phyloP scores from a whole-genome alignment of 2,113 vertebrate species.

The Spilogale gracilis region DNA sequence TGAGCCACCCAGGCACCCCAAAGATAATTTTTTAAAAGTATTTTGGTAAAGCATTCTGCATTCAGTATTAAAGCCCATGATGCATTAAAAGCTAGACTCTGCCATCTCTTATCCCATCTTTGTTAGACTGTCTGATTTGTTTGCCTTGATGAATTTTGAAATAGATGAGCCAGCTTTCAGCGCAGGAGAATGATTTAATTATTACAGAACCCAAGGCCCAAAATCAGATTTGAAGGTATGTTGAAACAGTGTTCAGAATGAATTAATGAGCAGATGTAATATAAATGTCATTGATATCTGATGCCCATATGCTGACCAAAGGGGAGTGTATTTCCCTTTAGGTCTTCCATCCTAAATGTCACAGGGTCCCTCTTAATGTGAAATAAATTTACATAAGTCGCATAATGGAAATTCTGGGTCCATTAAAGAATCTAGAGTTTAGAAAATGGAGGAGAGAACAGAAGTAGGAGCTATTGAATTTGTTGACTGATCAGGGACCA shows the following conservation, averaged over 20 bases:
- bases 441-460: constrained; percentile 42
- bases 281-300: constrained; percentile 66
- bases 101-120: constrained; percentile 63
- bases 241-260: constrained; percentile 79
- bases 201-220: constrained; percentile 79
- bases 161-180: constrained; percentile 84
- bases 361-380: constrained; percentile 76
- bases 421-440: constrained; percentile 7
- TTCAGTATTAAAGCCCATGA: constrained; percentile 17
- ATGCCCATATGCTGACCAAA: constrained; percentile 66
- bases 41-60: neutral
- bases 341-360: constrained; percentile 76
- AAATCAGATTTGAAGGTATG: constrained; percentile 87
- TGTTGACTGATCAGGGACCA: constrained; percentile 56
- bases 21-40: constrained; percentile 8
- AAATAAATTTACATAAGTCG: constrained; percentile 54
- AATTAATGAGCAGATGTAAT: constrained; percentile 80
- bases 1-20: no score
- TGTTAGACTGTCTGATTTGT: constrained; percentile 81
- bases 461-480: neutral
- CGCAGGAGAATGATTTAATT: constrained; percentile 87
- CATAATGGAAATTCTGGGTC: constrained; percentile 35
- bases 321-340: constrained; percentile 54
- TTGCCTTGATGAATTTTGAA: constrained; percentile 84
- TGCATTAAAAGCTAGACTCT: constrained; percentile 65